A percentile compares a stretch with the other conserved stretches of the same genome.
Evolutionary conservation across 2,113 vertebrate genomes (phyloP).

Genomic region (Pangasianodon gigas): DNA sequence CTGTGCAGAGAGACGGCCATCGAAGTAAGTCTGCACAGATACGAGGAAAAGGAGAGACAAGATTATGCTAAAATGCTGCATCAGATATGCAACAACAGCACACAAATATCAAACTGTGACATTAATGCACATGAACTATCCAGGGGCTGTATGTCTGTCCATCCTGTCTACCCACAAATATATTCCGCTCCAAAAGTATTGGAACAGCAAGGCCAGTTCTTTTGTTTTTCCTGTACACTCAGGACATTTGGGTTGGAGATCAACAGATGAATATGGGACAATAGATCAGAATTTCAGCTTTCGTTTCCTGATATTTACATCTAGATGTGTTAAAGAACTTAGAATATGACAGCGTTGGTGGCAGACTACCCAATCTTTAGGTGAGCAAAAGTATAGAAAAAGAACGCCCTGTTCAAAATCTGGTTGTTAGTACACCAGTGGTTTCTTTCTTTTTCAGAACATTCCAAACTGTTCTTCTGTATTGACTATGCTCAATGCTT

Average conservation of each 20-base stretch:
- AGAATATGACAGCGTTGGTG: too few relatives aligned
- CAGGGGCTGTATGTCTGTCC: not conserved
- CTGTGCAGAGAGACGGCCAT: constrained; percentile 94
- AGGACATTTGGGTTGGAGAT: not conserved
- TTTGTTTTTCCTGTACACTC: not conserved
- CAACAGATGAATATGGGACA: not conserved
- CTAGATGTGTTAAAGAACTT: not conserved
- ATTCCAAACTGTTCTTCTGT: not conserved
- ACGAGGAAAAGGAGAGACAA: not conserved
- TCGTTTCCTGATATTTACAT: not conserved
- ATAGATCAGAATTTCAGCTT: not conserved
- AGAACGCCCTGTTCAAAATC: not conserved
- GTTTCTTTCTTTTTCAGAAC: not conserved
- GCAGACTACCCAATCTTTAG: not conserved
- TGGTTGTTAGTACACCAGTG: not conserved
- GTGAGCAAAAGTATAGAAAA: not conserved
- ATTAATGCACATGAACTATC: not conserved
- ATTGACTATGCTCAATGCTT: not conserved
- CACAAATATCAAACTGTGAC: not conserved
- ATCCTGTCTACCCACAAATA: not conserved
- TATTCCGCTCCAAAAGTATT: not conserved
- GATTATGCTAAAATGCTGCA: not conserved
- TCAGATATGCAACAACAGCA: not conserved
- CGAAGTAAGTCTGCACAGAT: constrained; percentile 89
- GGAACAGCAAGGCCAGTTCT: not conserved